These are phyloP conservation scores for Eutrigla gurnardus DNA, from an alignment of 2,797 vertebrate species.

Conservation along the genomic window DNA sequence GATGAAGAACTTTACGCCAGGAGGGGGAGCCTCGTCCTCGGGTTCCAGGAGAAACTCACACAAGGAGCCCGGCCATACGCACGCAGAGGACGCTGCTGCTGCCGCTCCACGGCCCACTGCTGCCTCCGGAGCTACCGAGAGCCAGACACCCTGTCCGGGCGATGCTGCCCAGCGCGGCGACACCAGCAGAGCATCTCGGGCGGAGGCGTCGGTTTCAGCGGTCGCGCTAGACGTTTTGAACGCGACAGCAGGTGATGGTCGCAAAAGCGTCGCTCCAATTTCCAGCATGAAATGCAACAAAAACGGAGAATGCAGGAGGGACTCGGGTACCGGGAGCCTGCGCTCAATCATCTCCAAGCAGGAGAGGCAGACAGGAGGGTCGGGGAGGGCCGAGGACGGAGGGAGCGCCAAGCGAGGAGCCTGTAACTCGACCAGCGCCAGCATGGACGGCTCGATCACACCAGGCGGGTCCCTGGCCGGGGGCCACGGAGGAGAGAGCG, in stretches of 20 bases:
- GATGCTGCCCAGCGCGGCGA: constrained; percentile 81
- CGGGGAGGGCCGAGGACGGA: constrained; percentile 79
- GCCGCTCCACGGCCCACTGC: constrained; percentile 78
- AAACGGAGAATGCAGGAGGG: constrained; percentile 90
- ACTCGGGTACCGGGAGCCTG: constrained; percentile 86
- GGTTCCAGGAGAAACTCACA: constrained; percentile 81
- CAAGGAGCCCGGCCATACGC: constrained; percentile 80
- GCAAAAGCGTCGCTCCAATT: constrained; percentile 75
- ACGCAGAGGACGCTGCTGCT: constrained; percentile 78
- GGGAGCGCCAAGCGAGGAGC: constrained; percentile 78
- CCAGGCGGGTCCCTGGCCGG: constrained; percentile 80
- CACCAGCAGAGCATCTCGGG: constrained; percentile 72
- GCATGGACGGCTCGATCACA: constrained; percentile 85
- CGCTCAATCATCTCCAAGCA: constrained; percentile 87
- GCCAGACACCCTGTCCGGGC: constrained; percentile 78
- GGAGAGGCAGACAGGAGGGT: constrained; percentile 79
- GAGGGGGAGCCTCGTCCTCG: constrained; percentile 86
- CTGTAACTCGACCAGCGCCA: constrained; percentile 83
- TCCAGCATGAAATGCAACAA: constrained; percentile 89
- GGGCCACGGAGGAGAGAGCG: constrained; percentile 78
- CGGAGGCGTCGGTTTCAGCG: constrained; percentile 68
- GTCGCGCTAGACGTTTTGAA: constrained; percentile 73
- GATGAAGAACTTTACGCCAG: constrained; percentile 87
- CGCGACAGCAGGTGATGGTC: constrained; percentile 77
- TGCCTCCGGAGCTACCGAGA: constrained; percentile 75